phyloP scores from a whole-genome alignment of 2,888 invertebrate genomes.

The Nymphalis urticae region DNA sequence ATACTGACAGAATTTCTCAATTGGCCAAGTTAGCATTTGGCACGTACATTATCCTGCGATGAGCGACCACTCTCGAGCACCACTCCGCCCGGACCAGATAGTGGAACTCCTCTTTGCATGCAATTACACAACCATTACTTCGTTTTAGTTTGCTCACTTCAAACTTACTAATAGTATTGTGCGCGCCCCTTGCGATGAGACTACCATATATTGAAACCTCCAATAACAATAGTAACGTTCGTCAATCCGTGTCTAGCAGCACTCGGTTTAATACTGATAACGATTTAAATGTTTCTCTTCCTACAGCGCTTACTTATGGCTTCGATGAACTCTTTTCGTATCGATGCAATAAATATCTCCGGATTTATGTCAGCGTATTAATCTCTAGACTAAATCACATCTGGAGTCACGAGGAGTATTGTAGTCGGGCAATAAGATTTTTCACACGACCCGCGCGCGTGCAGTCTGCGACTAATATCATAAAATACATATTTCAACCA shows the following conservation, averaged over 20 bases:
- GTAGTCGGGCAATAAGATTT: constrained; percentile 64
- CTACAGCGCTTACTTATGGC: constrained; percentile 17
- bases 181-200: neutral
- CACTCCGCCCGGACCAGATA: constrained; percentile 41
- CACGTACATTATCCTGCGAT: constrained; percentile 70
- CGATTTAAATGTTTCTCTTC: constrained; percentile 2
- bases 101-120: constrained; percentile 46
- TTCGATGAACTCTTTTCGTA: constrained; percentile 46
- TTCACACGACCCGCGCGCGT: constrained; percentile 68
- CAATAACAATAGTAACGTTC: neutral
- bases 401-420: constrained; percentile 73
- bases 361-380: constrained; percentile 75
- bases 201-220: neutral
- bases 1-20: constrained; percentile 44
- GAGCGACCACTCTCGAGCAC: constrained; percentile 46
- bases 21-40: constrained; percentile 75
- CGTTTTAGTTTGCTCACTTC: constrained; percentile 44
- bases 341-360: constrained; percentile 73
- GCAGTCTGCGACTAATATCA: constrained; percentile 58
- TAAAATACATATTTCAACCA: constrained; percentile 62
- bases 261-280: neutral
- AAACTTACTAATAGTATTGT: constrained; percentile 50
- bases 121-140: constrained; percentile 54
- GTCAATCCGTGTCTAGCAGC: neutral
- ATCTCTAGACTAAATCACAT: constrained; percentile 71